A percentile compares a stretch with the other conserved stretches of the same genome.
Evolutionary conservation across 2,888 invertebrate species (phyloP).

Genomic region (Apamea crenata): DNA sequence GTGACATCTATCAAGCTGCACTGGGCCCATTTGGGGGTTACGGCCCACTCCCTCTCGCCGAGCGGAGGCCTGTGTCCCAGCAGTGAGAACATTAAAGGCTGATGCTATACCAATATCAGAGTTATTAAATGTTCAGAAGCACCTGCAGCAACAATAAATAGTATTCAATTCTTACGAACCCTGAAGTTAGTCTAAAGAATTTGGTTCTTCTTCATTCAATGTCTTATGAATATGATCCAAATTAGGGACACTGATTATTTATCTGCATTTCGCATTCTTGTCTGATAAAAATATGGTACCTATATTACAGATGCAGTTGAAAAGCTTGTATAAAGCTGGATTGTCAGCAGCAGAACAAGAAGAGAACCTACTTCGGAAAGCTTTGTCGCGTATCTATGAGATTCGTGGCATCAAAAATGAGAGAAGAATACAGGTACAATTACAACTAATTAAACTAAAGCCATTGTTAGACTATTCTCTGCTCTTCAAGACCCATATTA

Average conservation of each 20-base stretch:
- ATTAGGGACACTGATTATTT: not conserved
- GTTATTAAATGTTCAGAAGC: not conserved
- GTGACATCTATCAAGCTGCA: not conserved
- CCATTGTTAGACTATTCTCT: not conserved
- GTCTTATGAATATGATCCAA: not conserved
- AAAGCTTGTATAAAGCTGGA: slow-evolving; percentile 94
- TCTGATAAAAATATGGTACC: slow-evolving; percentile 68
- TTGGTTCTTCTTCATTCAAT: not conserved
- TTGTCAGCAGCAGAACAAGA: slow-evolving; percentile 96
- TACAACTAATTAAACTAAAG: not conserved
- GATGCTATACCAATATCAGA: not conserved
- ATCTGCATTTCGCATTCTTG: not conserved
- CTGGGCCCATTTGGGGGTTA: not conserved
- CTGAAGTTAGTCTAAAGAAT: not conserved
- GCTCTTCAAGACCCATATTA: not conserved
- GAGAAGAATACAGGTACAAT: slow-evolving; percentile 93
- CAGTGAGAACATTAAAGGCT: not conserved
- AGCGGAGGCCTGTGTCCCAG: not conserved
- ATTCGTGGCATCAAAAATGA: slow-evolving; percentile 97
- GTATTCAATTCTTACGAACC: no score
- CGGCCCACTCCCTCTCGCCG: not conserved
- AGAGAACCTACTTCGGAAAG: slow-evolving; percentile 95
- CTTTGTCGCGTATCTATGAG: slow-evolving; percentile 96
- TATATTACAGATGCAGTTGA: slow-evolving; percentile 91
- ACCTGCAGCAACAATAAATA: not conserved